Evolutionary conservation across 2,888 invertebrate genomes (phyloP).

Genomic region (Quadroppia sp.): DNA sequence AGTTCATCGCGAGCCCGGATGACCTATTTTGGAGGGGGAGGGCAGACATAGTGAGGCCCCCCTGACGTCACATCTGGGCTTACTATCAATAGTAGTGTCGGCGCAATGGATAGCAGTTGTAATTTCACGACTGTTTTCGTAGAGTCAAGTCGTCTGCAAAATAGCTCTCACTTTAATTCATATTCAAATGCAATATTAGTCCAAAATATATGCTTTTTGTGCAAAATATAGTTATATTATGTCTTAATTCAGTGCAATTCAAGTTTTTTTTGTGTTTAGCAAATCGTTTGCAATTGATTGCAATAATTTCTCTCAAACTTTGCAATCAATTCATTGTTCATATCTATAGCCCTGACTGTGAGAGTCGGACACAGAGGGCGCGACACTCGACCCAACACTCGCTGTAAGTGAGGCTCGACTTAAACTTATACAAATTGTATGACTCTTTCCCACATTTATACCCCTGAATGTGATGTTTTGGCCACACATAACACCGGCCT

Average conservation of each 20-base stretch:
- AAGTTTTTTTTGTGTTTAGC: not conserved
- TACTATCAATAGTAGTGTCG: constrained; percentile 12
- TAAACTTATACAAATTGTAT: too few relatives aligned
- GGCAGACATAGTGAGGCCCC: constrained; percentile 8
- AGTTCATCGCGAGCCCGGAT: constrained; percentile 19
- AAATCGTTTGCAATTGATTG: not conserved
- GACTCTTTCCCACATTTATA: too few relatives aligned
- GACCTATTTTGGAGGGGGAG: constrained; percentile 11
- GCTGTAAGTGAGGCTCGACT: too few relatives aligned
- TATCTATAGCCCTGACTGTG: too few relatives aligned
- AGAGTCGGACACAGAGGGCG: not conserved
- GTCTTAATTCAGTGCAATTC: constrained; percentile 9
- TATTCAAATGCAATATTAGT: not conserved
- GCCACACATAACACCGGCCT: too few relatives aligned
- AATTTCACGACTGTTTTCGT: constrained; percentile 23
- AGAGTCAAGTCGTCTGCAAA: constrained; percentile 29
- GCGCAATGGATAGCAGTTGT: not conserved
- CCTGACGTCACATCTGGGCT: constrained; percentile 19
- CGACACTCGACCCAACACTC: not conserved
- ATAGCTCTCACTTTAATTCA: constrained; percentile 13
- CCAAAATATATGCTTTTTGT: constrained; percentile 1
- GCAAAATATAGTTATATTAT: not conserved
- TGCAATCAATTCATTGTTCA: not conserved
- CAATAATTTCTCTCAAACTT: constrained; percentile 7
- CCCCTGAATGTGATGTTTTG: too few relatives aligned